Percentiles rank a stretch among this genome's conserved stretches.
Evolutionary conservation across 2,888 invertebrate species (phyloP).

Genomic region (Altica lythri): DNA sequence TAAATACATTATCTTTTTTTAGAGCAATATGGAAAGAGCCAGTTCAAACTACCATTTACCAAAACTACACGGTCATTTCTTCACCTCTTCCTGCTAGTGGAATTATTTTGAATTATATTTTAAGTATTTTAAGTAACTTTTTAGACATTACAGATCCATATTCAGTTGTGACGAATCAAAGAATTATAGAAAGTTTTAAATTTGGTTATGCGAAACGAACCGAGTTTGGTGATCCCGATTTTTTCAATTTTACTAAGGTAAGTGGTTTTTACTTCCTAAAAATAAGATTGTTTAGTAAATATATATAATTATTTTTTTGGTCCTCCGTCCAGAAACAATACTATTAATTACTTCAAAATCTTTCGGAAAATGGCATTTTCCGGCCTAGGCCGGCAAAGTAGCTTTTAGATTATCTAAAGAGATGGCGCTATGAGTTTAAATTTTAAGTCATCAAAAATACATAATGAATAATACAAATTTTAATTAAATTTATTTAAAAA

Average conservation of each 20-base stretch:
- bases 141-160: constrained; percentile 44
- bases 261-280: too few relatives aligned
- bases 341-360: too few relatives aligned
- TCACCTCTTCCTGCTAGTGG: constrained; percentile 85
- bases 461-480: too few relatives aligned
- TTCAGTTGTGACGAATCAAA: constrained; percentile 43
- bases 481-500: too few relatives aligned
- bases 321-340: too few relatives aligned
- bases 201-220: constrained; percentile 87
- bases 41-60: constrained; percentile 62
- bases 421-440: too few relatives aligned
- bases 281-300: too few relatives aligned
- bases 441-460: too few relatives aligned
- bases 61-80: constrained; percentile 72
- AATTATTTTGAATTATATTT: constrained; percentile 75
- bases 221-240: constrained; percentile 77
- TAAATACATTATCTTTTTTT: constrained; percentile 38
- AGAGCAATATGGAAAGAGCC: constrained; percentile 71
- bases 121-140: constrained; percentile 74
- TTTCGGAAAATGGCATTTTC: too few relatives aligned
- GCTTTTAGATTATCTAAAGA: too few relatives aligned
- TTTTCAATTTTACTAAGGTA: constrained; percentile 47
- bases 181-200: constrained; percentile 87
- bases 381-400: too few relatives aligned
- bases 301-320: too few relatives aligned